Conservation (phyloP, 2,797 vertebrate genomes). For the Chaenodraco wilsoni region DNA sequence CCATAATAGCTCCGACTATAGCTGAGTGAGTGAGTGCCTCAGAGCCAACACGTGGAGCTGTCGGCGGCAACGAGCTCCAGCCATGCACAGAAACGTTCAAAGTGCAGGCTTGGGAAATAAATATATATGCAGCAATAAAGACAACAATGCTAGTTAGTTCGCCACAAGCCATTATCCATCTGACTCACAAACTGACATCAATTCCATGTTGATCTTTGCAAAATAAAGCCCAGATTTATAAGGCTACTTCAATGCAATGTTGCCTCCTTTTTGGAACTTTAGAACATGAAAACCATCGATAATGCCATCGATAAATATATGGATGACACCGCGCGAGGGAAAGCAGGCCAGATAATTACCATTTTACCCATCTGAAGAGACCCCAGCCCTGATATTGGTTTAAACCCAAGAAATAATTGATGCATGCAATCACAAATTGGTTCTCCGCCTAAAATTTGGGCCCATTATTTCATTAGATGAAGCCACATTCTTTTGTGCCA, state of each 20-base stretch:
- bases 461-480: constrained; percentile 87
- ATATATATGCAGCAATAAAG: constrained; percentile 20
- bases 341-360: constrained; percentile 79
- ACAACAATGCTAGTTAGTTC: constrained; percentile 21
- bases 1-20: constrained; percentile 65
- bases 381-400: constrained; percentile 81
- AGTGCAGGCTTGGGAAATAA: constrained; percentile 37
- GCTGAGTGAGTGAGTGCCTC: constrained; percentile 68
- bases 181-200: constrained; percentile 34
- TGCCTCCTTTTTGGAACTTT: constrained; percentile 28
- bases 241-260: constrained; percentile 32
- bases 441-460: constrained; percentile 85
- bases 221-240: constrained; percentile 35
- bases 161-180: constrained; percentile 25
- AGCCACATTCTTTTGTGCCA: constrained; percentile 81
- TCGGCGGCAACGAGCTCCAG: constrained; percentile 57
- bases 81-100: constrained; percentile 49
- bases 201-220: constrained; percentile 29
- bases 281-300: constrained; percentile 55
- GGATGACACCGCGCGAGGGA: constrained; percentile 60
- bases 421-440: constrained; percentile 88
- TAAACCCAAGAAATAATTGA: constrained; percentile 86
- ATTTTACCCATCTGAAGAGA: constrained; percentile 79
- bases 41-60: constrained; percentile 52
- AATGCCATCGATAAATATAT: constrained; percentile 68